Evolutionary conservation across 1,140 invertebrate species (phyloP).

Genomic region (Grapholita molesta): DNA sequence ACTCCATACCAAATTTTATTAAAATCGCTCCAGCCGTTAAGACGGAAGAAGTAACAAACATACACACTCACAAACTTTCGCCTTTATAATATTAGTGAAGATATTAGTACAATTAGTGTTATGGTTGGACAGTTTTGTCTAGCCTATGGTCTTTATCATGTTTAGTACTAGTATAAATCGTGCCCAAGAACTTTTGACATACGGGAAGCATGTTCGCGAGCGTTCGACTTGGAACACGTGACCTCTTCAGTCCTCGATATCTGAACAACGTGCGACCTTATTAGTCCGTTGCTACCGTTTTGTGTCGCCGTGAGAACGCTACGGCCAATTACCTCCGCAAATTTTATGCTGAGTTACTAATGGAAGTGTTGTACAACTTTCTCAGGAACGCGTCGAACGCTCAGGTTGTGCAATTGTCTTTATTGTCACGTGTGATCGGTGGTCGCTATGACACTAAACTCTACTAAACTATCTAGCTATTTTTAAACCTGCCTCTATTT

Average conservation of each 20-base stretch:
- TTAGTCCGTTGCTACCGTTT: neutral
- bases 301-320: neutral
- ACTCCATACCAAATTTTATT: too few species aligned
- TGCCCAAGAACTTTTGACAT: neutral
- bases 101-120: too few species aligned
- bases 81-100: too few species aligned
- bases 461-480: neutral
- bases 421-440: too few species aligned
- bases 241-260: neutral
- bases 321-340: constrained; percentile 9
- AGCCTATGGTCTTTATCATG: too few species aligned
- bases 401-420: neutral
- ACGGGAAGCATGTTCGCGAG: neutral
- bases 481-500: neutral
- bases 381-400: neutral
- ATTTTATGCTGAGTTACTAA: neutral
- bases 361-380: neutral
- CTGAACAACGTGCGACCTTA: neutral
- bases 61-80: too few species aligned
- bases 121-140: too few species aligned
- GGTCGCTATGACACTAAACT: neutral
- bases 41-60: too few species aligned
- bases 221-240: too few species aligned
- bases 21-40: too few species aligned
- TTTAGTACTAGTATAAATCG: too few species aligned